Percentiles rank a stretch among this genome's conserved stretches.
Evolutionary conservation across 2,113 vertebrate species (phyloP).

Genomic region (Pseudopipra pipra): DNA sequence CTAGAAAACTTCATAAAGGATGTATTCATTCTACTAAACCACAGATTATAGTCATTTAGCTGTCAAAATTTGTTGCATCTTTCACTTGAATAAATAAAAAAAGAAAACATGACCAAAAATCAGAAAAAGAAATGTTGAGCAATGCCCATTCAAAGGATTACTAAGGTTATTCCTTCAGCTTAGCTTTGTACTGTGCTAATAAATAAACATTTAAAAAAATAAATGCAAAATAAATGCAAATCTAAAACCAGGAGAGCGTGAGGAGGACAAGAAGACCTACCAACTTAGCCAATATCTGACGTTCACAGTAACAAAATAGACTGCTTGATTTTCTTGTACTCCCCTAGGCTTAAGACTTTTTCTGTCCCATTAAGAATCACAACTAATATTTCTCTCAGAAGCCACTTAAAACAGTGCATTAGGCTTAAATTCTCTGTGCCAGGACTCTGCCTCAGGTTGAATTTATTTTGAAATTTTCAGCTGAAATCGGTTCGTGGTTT

Average conservation of each 20-base stretch:
- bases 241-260: background rate
- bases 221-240: background rate
- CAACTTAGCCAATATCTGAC: background rate
- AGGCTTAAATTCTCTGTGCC: background rate
- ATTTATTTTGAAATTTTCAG: background rate
- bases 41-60: background rate
- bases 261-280: background rate
- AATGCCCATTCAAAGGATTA: fast-evolving
- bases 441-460: background rate
- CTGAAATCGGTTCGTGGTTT: background rate
- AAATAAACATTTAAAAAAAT: background rate
- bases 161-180: background rate
- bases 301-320: background rate
- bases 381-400: background rate
- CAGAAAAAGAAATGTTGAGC: background rate
- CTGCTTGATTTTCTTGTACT: background rate
- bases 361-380: background rate
- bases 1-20: constrained; percentile 11
- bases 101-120: background rate
- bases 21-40: background rate
- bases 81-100: background rate
- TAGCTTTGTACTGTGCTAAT: background rate
- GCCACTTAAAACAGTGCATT: background rate
- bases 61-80: background rate
- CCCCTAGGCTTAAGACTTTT: background rate